Evolutionary conservation across 23 tunicate species (phyloP), one percentile per base, ranked within the genome.

Genomic region (Ciona savignyi): DNA sequence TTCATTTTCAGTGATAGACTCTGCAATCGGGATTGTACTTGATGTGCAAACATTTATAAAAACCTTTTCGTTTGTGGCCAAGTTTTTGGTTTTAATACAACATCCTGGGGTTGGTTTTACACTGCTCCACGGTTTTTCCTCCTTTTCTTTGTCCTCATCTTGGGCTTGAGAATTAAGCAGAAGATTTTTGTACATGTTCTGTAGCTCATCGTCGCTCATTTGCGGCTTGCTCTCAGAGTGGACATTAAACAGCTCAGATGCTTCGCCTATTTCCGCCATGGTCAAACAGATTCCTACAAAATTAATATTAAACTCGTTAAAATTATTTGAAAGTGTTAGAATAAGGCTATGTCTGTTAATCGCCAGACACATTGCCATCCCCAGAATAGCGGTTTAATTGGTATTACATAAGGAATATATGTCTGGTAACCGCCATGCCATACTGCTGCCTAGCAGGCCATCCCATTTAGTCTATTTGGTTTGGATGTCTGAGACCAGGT

Each of bases 41-140:
- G 97, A 91, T 0, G 91, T 91, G 56, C 97, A 91, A 32, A 91
- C 72, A 70, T 91, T 91, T 26, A 91, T 80, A 62, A 91, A 91
- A 1, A 91, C 83, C 33, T 91, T 81, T 71, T 83, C 89, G n/a
- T 74, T 66, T n/a, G 74, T 90, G 64, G 79, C 74, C 22, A 51
- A 29, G 60, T 83, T 74, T 69, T 79, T 78, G 2, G 97, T 91
- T 72, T 91, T 91, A 0, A 91, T 66, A 61, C 97, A 91, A 33
- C 80, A 82, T 3, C 97, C 97, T 51, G 97, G 97, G 1, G 97
- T 91, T 21, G 97, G 97, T 71, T 74, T 66, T 0, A 91, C 86
- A n/a, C 35, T 78, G 42, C 51, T 73, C 79, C 82, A 85, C 1
- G 34, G 75, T 42, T 68, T 49, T 1, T 66, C 32, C 24, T 33